Evolutionary conservation across 2,888 invertebrate genomes (phyloP).

Genomic region (Metacarcinus magister): DNA sequence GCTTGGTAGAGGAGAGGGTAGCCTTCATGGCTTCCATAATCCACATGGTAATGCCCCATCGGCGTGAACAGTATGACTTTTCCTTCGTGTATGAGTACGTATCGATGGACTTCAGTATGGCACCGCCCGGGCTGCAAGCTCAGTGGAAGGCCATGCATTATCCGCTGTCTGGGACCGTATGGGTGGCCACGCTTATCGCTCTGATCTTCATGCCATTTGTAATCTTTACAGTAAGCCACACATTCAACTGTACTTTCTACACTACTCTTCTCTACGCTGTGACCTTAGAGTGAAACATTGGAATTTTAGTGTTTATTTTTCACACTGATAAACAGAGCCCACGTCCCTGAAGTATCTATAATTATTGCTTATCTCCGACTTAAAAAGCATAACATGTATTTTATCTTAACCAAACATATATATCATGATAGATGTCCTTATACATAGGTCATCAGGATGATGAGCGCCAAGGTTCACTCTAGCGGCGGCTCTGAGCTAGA

Average conservation of each 20-base stretch:
- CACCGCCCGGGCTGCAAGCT: slow-evolving; percentile 67
- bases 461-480: neutral
- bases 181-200: neutral
- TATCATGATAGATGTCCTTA: neutral
- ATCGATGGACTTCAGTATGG: slow-evolving; percentile 71
- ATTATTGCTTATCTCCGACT: no score
- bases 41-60: slow-evolving; percentile 65
- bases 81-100: slow-evolving; percentile 71
- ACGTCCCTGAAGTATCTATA: no score
- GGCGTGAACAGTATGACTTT: slow-evolving; percentile 67
- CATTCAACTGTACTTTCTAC: neutral
- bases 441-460: neutral
- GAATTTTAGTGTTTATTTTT: no score
- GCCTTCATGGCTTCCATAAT: slow-evolving; percentile 68
- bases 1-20: slow-evolving; percentile 59
- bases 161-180: slow-evolving; percentile 64
- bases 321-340: no score
- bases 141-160: slow-evolving; percentile 74
- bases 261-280: no score
- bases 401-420: no score
- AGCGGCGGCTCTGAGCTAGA: neutral
- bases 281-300: no score
- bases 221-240: neutral
- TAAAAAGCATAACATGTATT: no score
- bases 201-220: slow-evolving; percentile 50